Percentiles rank a stretch among this genome's conserved stretches.
Evolutionary conservation across 1,140 invertebrate species (phyloP).

Genomic region (Nephotettix cincticeps): DNA sequence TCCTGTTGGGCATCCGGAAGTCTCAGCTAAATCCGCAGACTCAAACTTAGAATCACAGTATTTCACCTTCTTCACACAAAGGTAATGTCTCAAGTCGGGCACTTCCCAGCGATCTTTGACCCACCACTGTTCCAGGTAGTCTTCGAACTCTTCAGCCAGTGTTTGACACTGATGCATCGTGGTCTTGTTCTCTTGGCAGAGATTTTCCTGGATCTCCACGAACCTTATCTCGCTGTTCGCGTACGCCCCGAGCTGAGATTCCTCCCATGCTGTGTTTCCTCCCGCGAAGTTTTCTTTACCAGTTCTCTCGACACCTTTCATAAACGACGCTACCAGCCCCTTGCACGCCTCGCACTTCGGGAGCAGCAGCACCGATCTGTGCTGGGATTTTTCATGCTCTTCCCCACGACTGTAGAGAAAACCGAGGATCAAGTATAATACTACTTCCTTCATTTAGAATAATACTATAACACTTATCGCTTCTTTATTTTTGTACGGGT

Average conservation of each 20-base stretch:
- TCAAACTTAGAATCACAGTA: neutral
- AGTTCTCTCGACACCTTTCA: neutral
- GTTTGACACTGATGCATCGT: neutral
- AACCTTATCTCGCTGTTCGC: neutral
- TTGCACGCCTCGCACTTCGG: neutral
- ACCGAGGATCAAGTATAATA: no score
- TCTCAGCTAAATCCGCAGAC: no score
- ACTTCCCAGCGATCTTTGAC: neutral
- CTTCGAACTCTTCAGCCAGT: neutral
- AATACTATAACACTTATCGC: no score
- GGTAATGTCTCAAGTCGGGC: neutral
- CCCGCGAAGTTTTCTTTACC: neutral
- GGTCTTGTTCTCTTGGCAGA: neutral
- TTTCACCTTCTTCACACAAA: neutral
- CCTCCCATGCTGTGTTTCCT: neutral
- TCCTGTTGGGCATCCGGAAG: neutral
- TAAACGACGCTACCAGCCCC: neutral
- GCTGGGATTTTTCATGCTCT: no score
- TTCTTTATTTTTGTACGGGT: no score
- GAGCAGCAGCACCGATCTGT: no score
- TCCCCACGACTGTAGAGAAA: no score
- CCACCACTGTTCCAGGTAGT: neutral
- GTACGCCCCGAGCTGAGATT: neutral
- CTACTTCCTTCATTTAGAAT: no score
- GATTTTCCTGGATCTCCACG: neutral